Base-by-base conservation (phyloP, 2,888 invertebrate species). In the Lissonota sp. region DNA sequence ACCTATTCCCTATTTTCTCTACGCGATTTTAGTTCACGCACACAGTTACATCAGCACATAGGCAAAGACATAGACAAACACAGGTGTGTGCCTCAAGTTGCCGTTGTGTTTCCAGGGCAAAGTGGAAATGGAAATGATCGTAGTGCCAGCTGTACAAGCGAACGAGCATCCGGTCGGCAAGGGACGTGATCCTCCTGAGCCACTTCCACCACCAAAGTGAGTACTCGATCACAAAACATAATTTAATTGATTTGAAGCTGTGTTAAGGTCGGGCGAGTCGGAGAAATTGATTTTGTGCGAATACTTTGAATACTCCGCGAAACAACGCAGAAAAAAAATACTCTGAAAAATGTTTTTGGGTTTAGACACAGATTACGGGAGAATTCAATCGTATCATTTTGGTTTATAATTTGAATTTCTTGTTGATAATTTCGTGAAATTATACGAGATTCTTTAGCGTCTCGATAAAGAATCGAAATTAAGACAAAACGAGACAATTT, bases 51-150 rank as follows among this genome's bases (percentile, higher is more conserved):
- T 6, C 44, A 1, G 44, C 44, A 44, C 44, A 10, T 42, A 7
- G 7, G 5, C 42, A 7, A 5, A 42, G 7, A 5, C 46, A n/a
- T 26, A 3, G 26, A 26, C 26, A 3, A 26, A 26, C 26, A 26
- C 26, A 26, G 26, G 3, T 26, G 26, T 26, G 26, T 26, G 26
- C 26, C 3, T 3, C 3, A 26, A 26, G 26, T 26, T 3, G 26
- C 42, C 14, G 57, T 53, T 49, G 2, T 86, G 2, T 86, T 93
- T 87, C 62, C 84, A 96, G 96, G 96, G 96, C 1, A 95, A 95
- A 91, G 92, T 96, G n/a, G 95, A 97, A 88, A 89, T 96, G 83
- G 95, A 96, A 88, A 87, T 97, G 83, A 94, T 94, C 75, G 87
- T 96, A 8, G 84, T 96, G 44, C 93, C 94, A 0, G 93, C 93